Evolutionary conservation across 2,888 invertebrate genomes (phyloP).

Genomic region (Agrilus mali): DNA sequence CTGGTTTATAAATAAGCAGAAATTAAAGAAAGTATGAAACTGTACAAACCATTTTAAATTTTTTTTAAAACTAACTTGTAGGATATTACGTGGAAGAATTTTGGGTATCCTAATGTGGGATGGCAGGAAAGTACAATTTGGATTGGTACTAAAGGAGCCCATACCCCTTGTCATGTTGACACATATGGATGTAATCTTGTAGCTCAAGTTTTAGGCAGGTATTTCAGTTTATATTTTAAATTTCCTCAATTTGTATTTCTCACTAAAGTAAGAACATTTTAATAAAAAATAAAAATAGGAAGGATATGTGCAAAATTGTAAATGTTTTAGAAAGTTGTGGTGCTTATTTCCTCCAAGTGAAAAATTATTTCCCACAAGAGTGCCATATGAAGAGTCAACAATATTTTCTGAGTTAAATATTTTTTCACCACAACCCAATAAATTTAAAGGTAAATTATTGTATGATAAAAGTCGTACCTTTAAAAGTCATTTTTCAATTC

Average conservation of each 20-base stretch:
- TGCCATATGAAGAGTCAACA: slow-evolving; percentile 95
- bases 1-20: slow-evolving; percentile 46
- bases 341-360: slow-evolving; percentile 74
- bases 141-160: slow-evolving; percentile 77
- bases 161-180: slow-evolving; percentile 90
- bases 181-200: slow-evolving; percentile 91
- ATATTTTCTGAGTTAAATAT: slow-evolving; percentile 79
- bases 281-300: too few species aligned
- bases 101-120: slow-evolving; percentile 58
- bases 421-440: slow-evolving; percentile 46
- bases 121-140: slow-evolving; percentile 68
- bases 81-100: slow-evolving; percentile 48
- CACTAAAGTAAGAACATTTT: neutral
- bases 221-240: slow-evolving; percentile 9
- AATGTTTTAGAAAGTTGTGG: slow-evolving; percentile 70
- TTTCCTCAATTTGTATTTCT: neutral
- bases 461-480: slow-evolving; percentile 1
- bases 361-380: slow-evolving; percentile 61
- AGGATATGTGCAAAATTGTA: neutral
- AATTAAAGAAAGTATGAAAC: slow-evolving; percentile 42
- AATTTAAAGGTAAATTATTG: slow-evolving; percentile 35
- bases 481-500: slow-evolving; percentile 8
- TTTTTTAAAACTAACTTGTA: slow-evolving; percentile 14
- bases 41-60: slow-evolving; percentile 2
- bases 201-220: slow-evolving; percentile 80